Percentiles rank a stretch among this genome's conserved stretches.
These are phyloP conservation scores for Euphonia xanthogaster DNA, from an alignment of 2,797 vertebrate species.

Conservation along the genomic window DNA sequence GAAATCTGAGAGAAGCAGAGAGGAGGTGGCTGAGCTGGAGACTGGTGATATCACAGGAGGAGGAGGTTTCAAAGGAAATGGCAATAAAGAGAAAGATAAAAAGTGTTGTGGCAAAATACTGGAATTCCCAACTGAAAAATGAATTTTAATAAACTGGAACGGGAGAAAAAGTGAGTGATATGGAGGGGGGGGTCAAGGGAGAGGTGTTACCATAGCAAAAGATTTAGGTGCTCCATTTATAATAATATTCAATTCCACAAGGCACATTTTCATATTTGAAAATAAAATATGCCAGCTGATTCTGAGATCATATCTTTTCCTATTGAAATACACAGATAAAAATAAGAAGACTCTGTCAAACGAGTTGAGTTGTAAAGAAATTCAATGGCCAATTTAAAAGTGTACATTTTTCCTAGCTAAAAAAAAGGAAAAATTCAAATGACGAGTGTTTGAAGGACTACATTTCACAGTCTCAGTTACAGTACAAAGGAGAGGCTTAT, in stretches of 20 bases:
- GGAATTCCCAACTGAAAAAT: not conserved
- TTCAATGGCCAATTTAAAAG: not conserved
- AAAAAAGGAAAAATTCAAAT: not conserved
- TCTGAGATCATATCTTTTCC: not conserved
- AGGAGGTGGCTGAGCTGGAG: not conserved
- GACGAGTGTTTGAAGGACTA: not conserved
- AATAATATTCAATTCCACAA: conserved; percentile 29
- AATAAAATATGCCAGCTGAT: not conserved
- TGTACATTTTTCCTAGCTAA: not conserved
- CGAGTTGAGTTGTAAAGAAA: not conserved
- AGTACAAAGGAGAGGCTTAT: not conserved
- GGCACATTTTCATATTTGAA: not conserved
- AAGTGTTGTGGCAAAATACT: not conserved
- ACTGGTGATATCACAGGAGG: not conserved
- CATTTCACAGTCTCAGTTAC: not conserved
- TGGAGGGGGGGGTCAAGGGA: not conserved
- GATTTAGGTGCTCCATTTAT: conserved; percentile 15
- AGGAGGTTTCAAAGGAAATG: not conserved
- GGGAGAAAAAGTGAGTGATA: not conserved
- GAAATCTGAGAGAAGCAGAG: not conserved
- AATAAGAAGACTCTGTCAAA: not conserved
- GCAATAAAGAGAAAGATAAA: not conserved
- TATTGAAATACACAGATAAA: not conserved
- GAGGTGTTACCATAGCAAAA: conserved; percentile 24
- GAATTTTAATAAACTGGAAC: conserved; percentile 37